Evolutionary conservation across 2,888 invertebrate genomes (phyloP).

Genomic region (Scaptomyza cyrtandrae): DNA sequence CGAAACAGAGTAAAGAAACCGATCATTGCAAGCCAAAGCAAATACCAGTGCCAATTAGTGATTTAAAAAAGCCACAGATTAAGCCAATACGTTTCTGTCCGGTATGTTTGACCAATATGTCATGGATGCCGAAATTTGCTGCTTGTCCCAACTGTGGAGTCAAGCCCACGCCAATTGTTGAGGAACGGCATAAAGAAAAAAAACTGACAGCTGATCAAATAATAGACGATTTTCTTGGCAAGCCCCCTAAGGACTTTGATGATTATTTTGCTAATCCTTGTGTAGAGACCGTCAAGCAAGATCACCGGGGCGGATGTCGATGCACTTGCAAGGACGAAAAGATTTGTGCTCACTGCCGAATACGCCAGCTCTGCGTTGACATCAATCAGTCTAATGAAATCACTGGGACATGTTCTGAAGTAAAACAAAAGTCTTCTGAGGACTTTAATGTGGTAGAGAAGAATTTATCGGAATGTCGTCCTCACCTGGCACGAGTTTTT

Average conservation of each 20-base stretch:
- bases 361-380: slow-evolving; percentile 74
- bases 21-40: slow-evolving; percentile 10
- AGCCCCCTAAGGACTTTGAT: slow-evolving; percentile 13
- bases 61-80: slow-evolving; percentile 13
- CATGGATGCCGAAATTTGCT: slow-evolving; percentile 84
- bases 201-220: slow-evolving; percentile 79
- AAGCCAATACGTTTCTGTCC: slow-evolving; percentile 74
- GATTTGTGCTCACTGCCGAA: slow-evolving; percentile 80
- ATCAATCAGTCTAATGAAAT: slow-evolving; percentile 60
- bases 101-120: slow-evolving; percentile 80
- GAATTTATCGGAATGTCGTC: slow-evolving; percentile 64
- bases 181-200: slow-evolving; percentile 70
- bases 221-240: slow-evolving; percentile 69
- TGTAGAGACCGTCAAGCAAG: slow-evolving; percentile 12
- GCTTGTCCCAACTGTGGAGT: slow-evolving; percentile 82
- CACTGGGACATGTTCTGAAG: slow-evolving; percentile 30
- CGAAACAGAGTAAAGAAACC: neutral
- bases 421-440: slow-evolving; percentile 53
- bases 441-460: slow-evolving; percentile 54
- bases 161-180: slow-evolving; percentile 73
- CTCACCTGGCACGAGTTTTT: slow-evolving; percentile 80
- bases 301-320: slow-evolving; percentile 43
- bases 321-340: slow-evolving; percentile 78
- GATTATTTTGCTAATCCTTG: slow-evolving; percentile 40
- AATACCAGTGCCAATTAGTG: slow-evolving; percentile 28